Evolutionary conservation across 2,113 vertebrate genomes (phyloP).

Genomic region (Nothobranchius furzeri): DNA sequence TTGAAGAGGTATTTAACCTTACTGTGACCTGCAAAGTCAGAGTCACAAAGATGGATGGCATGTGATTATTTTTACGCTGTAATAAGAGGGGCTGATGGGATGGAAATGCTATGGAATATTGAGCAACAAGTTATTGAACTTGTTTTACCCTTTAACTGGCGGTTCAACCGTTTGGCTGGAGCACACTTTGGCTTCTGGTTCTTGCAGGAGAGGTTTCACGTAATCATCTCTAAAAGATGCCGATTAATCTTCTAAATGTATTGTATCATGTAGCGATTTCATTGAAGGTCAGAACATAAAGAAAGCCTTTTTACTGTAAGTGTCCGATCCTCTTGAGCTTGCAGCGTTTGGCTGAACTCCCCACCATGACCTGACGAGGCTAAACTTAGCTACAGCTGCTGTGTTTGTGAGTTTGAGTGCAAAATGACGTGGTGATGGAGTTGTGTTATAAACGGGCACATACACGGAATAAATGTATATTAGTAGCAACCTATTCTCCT

Average conservation of each 20-base stretch:
- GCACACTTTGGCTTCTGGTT: neutral
- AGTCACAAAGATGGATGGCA: slow-evolving; percentile 23
- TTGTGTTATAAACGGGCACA: neutral
- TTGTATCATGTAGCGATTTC: neutral
- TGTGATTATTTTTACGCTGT: slow-evolving; percentile 43
- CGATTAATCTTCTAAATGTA: slow-evolving; percentile 3
- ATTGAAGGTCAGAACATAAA: too few species aligned
- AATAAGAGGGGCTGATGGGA: neutral
- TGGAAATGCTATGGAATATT: slow-evolving; percentile 7
- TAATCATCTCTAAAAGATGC: slow-evolving; percentile 28
- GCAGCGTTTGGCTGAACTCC: slow-evolving; percentile 25
- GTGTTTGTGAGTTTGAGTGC: slow-evolving; percentile 27
- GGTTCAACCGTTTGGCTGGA: too few species aligned
- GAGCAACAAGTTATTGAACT: slow-evolving; percentile 16
- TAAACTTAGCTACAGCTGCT: slow-evolving; percentile 75
- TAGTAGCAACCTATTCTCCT: neutral
- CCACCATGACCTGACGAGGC: slow-evolving; percentile 43
- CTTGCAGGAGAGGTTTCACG: slow-evolving; percentile 2
- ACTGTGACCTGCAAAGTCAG: slow-evolving; percentile 17
- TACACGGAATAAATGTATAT: neutral
- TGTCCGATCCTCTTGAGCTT: slow-evolving; percentile 25
- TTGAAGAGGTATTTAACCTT: slow-evolving; percentile 50
- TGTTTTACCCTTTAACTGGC: slow-evolving; percentile 23
- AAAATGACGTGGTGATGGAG: slow-evolving; percentile 45
- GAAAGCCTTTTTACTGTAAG: neutral